Evolutionary conservation across 2,797 vertebrate genomes (phyloP).

Genomic region (Leucoraja ocellata): DNA sequence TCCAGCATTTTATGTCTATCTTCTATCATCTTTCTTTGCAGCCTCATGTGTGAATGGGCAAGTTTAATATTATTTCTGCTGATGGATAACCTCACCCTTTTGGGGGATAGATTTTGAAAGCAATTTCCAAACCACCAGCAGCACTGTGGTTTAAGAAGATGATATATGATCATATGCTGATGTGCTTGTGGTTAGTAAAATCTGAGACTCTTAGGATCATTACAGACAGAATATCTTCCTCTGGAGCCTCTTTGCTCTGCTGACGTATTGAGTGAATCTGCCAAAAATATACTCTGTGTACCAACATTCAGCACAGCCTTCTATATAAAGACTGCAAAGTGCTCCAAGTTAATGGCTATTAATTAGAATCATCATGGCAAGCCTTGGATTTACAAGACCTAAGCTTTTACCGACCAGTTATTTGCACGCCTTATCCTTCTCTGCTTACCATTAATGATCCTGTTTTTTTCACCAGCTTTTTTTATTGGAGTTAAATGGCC

Average conservation of each 20-base stretch:
- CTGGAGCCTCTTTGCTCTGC: slow-evolving; percentile 70
- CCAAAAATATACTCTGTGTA: slow-evolving; percentile 50
- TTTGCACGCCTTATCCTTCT: slow-evolving; percentile 58
- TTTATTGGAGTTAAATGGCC: background rate
- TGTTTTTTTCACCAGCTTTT: background rate
- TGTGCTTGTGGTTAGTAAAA: slow-evolving; percentile 74
- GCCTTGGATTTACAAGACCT: slow-evolving; percentile 82
- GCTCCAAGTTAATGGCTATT: slow-evolving; percentile 72
- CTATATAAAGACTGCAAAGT: slow-evolving; percentile 52
- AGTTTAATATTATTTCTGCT: slow-evolving; percentile 46
- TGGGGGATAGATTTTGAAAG: slow-evolving; percentile 57
- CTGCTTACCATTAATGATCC: slow-evolving; percentile 11
- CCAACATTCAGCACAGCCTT: slow-evolving; percentile 52
- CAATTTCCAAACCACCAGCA: slow-evolving; percentile 48
- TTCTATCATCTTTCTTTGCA: too few species aligned
- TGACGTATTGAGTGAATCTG: slow-evolving; percentile 63
- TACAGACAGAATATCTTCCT: slow-evolving; percentile 58
- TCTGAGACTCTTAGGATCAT: slow-evolving; percentile 64
- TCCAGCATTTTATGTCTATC: too few species aligned
- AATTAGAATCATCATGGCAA: slow-evolving; percentile 94
- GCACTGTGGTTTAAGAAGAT: slow-evolving; percentile 61
- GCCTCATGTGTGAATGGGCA: background rate
- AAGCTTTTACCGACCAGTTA: slow-evolving; percentile 81
- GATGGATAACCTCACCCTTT: slow-evolving; percentile 53
- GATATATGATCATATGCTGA: slow-evolving; percentile 70